Evolutionary conservation across 2,888 invertebrate species (phyloP).

Genomic region (Eupithecia subfuscata): DNA sequence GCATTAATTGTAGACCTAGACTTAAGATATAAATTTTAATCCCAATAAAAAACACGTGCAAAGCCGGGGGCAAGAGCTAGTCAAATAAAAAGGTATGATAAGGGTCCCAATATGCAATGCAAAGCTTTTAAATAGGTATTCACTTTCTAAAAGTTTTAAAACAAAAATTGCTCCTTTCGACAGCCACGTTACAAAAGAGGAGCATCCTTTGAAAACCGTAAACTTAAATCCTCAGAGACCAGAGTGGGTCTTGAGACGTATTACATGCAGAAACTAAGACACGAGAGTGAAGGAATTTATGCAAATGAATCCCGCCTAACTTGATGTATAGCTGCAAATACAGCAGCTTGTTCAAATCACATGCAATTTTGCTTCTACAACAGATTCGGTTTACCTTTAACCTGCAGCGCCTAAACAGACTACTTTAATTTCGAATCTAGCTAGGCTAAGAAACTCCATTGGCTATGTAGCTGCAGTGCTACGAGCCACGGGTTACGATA

Average conservation of each 20-base stretch:
- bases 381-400: neutral
- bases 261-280: constrained; percentile 45
- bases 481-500: neutral
- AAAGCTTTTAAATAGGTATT: neutral
- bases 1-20: too few species aligned
- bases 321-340: constrained; percentile 20
- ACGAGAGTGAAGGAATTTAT: constrained; percentile 46
- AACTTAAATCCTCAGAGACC: constrained; percentile 21
- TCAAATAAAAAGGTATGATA: neutral
- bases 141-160: neutral
- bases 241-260: constrained; percentile 42
- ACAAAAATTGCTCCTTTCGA: neutral
- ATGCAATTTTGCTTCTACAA: neutral
- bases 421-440: neutral
- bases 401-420: neutral
- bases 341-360: constrained; percentile 9
- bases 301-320: constrained; percentile 48
- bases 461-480: neutral
- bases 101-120: neutral
- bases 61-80: neutral
- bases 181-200: constrained; percentile 6
- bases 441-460: neutral
- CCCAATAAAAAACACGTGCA: neutral
- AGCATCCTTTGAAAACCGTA: constrained; percentile 18
- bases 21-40: neutral